Percentiles rank a stretch among this genome's conserved stretches.
Evolutionary conservation across 2,113 vertebrate genomes (phyloP).

Genomic region (Larimichthys polyactis): DNA sequence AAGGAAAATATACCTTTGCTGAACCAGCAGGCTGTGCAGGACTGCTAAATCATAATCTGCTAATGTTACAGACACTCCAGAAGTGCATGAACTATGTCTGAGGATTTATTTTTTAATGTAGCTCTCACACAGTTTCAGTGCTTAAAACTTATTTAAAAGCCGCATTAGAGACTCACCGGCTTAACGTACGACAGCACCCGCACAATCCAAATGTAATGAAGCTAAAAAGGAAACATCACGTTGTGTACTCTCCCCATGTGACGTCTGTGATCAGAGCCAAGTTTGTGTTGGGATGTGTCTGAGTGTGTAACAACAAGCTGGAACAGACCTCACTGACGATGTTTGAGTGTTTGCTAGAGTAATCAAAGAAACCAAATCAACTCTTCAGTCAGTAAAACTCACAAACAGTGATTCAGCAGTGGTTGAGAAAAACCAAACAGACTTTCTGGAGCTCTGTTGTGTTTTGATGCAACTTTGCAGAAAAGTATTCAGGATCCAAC

Average conservation of each 20-base stretch:
- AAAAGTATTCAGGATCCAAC: too few relatives aligned
- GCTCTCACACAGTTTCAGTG: neutral
- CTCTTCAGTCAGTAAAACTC: neutral
- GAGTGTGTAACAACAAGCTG: neutral
- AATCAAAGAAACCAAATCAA: neutral
- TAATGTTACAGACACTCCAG: neutral
- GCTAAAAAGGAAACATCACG: neutral
- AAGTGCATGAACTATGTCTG: neutral
- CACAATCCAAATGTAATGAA: too few relatives aligned
- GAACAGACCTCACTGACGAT: conserved; percentile 7
- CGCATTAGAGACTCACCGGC: neutral
- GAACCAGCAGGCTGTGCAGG: neutral
- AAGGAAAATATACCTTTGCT: neutral
- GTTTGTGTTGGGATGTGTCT: neutral
- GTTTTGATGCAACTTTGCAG: too few relatives aligned
- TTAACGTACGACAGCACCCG: too few relatives aligned
- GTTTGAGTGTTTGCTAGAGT: neutral
- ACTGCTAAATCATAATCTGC: neutral
- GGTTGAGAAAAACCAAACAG: conserved; percentile 6
- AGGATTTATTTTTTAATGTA: neutral
- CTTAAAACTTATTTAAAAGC: neutral
- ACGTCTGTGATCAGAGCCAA: neutral
- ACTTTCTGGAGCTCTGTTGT: neutral
- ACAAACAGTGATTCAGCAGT: neutral
- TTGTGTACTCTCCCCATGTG: neutral